Evolutionary conservation across 2,888 invertebrate species (phyloP).

Genomic region (Beris chalybata): DNA sequence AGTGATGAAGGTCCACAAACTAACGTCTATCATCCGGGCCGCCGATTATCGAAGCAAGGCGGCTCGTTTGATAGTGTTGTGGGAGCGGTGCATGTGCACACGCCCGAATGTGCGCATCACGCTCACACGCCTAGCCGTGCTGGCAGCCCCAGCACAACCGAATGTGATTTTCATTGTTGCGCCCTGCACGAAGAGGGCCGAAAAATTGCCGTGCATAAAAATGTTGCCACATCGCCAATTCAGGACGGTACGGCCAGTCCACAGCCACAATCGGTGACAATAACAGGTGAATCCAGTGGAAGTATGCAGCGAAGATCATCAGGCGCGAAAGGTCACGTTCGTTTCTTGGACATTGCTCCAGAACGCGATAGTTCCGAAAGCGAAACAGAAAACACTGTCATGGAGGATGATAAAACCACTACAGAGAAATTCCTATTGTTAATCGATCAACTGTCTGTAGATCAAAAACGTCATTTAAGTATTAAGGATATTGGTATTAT

Average conservation of each 20-base stretch:
- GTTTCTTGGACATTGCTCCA: conserved; percentile 77
- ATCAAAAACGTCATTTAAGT: conserved; percentile 88
- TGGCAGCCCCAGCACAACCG: conserved; percentile 67
- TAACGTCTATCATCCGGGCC: conserved; percentile 56
- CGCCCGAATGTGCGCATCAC: conserved; percentile 75
- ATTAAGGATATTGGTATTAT: conserved; percentile 96
- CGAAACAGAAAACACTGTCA: conserved; percentile 90
- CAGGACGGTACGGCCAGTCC: conserved; percentile 75
- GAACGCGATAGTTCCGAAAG: conserved; percentile 89
- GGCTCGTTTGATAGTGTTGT: conserved; percentile 70
- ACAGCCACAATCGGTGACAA: conserved; percentile 61
- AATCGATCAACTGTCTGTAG: conserved; percentile 89
- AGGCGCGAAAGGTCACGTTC: conserved; percentile 75
- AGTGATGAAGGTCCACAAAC: conserved; percentile 82
- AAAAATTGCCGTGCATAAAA: conserved; percentile 88
- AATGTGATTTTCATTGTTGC: conserved; percentile 96
- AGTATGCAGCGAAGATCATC: conserved; percentile 56
- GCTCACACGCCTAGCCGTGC: conserved; percentile 71
- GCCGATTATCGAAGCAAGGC: conserved; percentile 63
- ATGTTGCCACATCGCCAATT: conserved; percentile 90
- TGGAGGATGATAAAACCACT: conserved; percentile 87
- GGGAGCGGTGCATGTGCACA: conserved; percentile 75
- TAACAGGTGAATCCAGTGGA: conserved; percentile 57
- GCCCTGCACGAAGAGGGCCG: conserved; percentile 91
- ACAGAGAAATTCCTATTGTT: conserved; percentile 90